A percentile compares a stretch with the other conserved stretches of the same genome.
phyloP scores from a whole-genome alignment of 1,140 invertebrate species.

The Zaprionus ornatus region DNA sequence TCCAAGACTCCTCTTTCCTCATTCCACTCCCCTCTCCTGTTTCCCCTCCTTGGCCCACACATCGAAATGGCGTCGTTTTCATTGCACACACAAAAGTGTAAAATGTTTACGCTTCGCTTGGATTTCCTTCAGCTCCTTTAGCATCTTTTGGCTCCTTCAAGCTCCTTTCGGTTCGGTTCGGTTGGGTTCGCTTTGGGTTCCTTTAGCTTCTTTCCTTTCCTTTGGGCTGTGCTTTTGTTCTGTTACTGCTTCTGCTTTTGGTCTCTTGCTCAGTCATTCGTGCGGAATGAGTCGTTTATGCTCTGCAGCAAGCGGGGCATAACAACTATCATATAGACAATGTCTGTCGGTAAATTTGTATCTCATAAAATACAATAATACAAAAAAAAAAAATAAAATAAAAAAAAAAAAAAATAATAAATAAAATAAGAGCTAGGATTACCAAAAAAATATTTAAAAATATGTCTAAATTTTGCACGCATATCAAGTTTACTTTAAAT shows the following conservation, averaged over 20 bases:
- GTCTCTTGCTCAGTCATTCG: conserved; percentile 46
- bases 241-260: conserved; percentile 10
- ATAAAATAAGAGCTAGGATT: no score
- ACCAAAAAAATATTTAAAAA: no score
- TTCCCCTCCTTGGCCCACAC: neutral
- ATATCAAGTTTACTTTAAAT: no score
- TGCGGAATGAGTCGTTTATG: conserved; percentile 75
- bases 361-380: no score
- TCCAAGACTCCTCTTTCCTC: neutral
- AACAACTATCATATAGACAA: conserved; percentile 11
- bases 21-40: neutral
- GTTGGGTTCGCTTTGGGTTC: conserved; percentile 3
- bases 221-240: conserved; percentile 1
- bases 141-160: conserved; percentile 13
- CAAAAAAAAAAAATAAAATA: no score
- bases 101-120: conserved; percentile 77
- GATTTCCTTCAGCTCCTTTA: conserved; percentile 52
- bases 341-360: no score
- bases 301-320: conserved; percentile 33
- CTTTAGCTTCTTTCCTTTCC: neutral
- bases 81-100: conserved; percentile 78
- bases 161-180: conserved; percentile 27
- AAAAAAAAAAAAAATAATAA: no score
- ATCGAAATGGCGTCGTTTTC: conserved; percentile 74
- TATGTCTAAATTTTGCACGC: no score